Conservation (phyloP, 2,888 invertebrate species). For the Scrobipalpa atriplicella region DNA sequence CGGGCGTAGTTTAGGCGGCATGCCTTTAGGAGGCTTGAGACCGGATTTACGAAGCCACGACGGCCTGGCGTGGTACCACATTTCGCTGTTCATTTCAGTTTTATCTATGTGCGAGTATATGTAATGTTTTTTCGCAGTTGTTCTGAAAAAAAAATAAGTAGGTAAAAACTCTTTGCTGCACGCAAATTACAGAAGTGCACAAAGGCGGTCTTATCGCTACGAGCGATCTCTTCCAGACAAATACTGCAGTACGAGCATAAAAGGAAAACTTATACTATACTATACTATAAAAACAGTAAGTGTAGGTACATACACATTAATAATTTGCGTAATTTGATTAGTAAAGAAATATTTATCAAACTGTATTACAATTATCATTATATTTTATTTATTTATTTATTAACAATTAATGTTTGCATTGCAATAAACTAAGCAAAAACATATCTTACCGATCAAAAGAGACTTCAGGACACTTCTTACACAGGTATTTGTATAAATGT, state of each 20-base stretch:
- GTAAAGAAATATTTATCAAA: too few relatives aligned
- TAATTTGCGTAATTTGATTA: too few relatives aligned
- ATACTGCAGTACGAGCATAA: too few relatives aligned
- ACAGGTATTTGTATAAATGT: conserved; percentile 75
- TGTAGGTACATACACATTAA: too few relatives aligned
- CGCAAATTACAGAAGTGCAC: too few relatives aligned
- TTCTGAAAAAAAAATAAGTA: conserved; percentile 43
- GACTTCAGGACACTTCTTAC: conserved; percentile 72
- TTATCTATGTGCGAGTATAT: conserved; percentile 62
- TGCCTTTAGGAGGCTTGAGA: conserved; percentile 40
- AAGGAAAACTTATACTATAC: too few relatives aligned
- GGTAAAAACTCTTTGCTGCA: too few relatives aligned
- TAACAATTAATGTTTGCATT: not conserved
- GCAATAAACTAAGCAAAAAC: not conserved
- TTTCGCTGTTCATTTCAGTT: conserved; percentile 47
- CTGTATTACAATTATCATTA: too few relatives aligned
- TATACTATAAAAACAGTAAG: too few relatives aligned
- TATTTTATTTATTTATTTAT: too few relatives aligned
- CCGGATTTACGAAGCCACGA: conserved; percentile 54
- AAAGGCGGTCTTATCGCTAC: too few relatives aligned
- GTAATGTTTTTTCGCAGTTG: conserved; percentile 69
- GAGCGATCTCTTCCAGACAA: too few relatives aligned
- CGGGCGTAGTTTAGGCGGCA: conserved; percentile 40
- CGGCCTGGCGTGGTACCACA: conserved; percentile 56
- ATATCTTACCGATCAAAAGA: conserved; percentile 64